Conservation (phyloP, 2,888 invertebrate species). For the Carabus problematicus region DNA sequence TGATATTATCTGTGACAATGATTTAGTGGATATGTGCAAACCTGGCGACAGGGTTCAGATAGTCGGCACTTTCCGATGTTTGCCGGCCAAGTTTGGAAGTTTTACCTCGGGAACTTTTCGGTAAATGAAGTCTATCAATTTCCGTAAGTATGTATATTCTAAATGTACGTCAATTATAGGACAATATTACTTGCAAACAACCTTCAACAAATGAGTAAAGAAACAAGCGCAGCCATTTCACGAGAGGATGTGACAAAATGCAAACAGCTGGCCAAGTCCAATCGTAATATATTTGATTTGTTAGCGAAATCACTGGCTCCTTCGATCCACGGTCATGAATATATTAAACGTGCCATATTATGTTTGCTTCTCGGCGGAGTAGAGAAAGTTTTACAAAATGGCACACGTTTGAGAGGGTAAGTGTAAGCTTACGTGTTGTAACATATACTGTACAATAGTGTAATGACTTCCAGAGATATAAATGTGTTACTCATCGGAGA, state of each 20-base stretch:
- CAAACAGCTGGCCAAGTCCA: slow-evolving; percentile 78
- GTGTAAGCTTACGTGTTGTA: slow-evolving; percentile 43
- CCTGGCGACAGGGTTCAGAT: slow-evolving; percentile 98
- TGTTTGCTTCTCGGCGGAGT: slow-evolving; percentile 94
- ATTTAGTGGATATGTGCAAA: slow-evolving; percentile 93
- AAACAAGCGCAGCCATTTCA: slow-evolving; percentile 77
- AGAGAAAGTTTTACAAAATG: slow-evolving; percentile 92
- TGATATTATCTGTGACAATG: slow-evolving; percentile 94
- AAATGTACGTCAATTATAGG: slow-evolving; percentile 53
- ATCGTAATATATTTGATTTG: slow-evolving; percentile 84
- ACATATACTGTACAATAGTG: slow-evolving; percentile 13
- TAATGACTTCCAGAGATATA: slow-evolving; percentile 59
- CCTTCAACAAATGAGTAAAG: slow-evolving; percentile 88
- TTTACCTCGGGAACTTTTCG: slow-evolving; percentile 90
- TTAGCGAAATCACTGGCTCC: slow-evolving; percentile 94
- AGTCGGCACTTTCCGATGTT: slow-evolving; percentile 91
- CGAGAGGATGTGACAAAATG: slow-evolving; percentile 89
- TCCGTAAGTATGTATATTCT: too few species aligned
- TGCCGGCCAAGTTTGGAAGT: slow-evolving; percentile 92
- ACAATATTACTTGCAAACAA: slow-evolving; percentile 95
- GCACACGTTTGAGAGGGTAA: slow-evolving; percentile 87
- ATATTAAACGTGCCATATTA: slow-evolving; percentile 94
- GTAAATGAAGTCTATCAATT: slow-evolving; percentile 54
- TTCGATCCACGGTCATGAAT: slow-evolving; percentile 96
- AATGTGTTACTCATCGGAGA: slow-evolving; percentile 84